phyloP scores from a whole-genome alignment of 2,888 invertebrate species.

The Cenopis cana region DNA sequence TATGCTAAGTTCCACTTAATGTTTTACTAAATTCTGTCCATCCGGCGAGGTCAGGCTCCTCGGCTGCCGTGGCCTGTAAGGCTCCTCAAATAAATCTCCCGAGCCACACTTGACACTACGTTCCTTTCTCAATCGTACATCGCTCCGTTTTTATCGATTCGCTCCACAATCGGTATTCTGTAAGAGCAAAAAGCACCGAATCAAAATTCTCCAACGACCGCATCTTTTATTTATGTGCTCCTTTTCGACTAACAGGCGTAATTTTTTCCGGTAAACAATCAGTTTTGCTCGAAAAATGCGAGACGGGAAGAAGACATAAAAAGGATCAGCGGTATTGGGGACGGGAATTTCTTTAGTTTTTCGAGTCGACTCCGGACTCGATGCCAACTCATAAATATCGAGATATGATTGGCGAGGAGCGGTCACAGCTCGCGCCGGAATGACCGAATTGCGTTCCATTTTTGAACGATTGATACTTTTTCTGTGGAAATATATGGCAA shows the following conservation, averaged over 20 bases:
- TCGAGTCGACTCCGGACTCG: conserved; percentile 47
- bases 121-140: conserved; percentile 73
- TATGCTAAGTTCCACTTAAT: too few species aligned
- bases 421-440: conserved; percentile 46
- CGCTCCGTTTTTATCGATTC: conserved; percentile 67
- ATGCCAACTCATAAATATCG: conserved; percentile 70
- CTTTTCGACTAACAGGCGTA: conserved; percentile 82
- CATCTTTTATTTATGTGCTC: conserved; percentile 82
- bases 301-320: conserved; percentile 79
- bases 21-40: background rate
- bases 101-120: conserved; percentile 69
- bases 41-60: background rate
- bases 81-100: conserved; percentile 63
- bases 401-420: conserved; percentile 71
- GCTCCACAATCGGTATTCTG: conserved; percentile 70
- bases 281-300: conserved; percentile 84
- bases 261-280: conserved; percentile 85
- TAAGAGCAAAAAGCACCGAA: conserved; percentile 74
- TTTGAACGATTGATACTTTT: conserved; percentile 48
- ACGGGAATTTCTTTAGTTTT: conserved; percentile 65
- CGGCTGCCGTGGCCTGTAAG: conserved; percentile 55
- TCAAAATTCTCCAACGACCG: conserved; percentile 78
- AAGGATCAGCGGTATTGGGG: conserved; percentile 69
- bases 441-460: conserved; percentile 47
- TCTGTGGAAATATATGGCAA: conserved; percentile 34